phyloP scores from a whole-genome alignment of 2,888 invertebrate genomes.

The Polia nebulosa region DNA sequence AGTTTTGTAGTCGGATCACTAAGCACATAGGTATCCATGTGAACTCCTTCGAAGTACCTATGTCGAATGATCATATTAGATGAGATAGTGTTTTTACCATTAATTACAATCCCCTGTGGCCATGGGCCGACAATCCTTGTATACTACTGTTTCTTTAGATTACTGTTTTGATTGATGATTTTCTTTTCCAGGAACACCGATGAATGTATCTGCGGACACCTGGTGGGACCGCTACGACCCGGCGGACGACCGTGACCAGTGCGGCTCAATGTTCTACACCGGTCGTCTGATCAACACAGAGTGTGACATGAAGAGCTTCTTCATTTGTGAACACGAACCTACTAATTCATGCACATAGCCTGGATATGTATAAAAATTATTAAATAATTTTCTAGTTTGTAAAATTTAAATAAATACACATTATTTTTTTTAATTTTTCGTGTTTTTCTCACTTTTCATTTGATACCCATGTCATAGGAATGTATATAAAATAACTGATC shows the following conservation, averaged over 20 bases:
- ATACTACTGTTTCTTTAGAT: not conserved
- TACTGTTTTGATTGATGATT: not conserved
- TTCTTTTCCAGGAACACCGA: constrained; percentile 38
- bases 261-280: constrained; percentile 61
- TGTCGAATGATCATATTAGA: no score
- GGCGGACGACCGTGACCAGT: constrained; percentile 72
- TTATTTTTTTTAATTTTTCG: no score
- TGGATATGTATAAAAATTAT: no score
- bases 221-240: constrained; percentile 78
- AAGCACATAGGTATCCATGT: not conserved
- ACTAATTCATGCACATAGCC: not conserved
- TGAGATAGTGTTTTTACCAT: no score
- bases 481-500: no score
- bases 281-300: not conserved
- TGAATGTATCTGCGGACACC: constrained; percentile 73
- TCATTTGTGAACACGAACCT: not conserved
- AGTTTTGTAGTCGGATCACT: no score
- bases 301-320: not conserved
- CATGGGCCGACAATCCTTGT: not conserved
- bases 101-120: no score
- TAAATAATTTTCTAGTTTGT: no score
- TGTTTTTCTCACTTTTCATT: no score
- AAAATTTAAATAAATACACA: no score
- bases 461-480: no score
- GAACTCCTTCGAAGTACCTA: not conserved